Conservation (phyloP, 2,797 vertebrate species). For the Brachymystax lenok region DNA sequence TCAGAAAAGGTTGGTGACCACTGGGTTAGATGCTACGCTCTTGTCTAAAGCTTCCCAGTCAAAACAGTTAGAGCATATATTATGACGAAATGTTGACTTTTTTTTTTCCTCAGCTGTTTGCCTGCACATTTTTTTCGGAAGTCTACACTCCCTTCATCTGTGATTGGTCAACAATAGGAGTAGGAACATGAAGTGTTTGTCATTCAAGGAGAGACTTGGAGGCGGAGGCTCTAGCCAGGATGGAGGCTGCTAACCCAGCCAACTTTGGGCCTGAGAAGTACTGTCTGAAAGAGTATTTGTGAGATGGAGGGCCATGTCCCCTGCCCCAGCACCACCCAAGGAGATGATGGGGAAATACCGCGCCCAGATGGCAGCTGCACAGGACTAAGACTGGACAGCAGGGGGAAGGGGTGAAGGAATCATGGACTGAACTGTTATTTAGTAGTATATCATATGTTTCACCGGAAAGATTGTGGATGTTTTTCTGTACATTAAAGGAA, state of each 20-base stretch:
- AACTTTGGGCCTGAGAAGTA: conserved; percentile 93
- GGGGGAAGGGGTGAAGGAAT: not conserved
- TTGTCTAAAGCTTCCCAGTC: too few species aligned
- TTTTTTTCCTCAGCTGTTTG: too few species aligned
- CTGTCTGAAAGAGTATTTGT: conserved; percentile 88
- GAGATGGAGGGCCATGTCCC: conserved; percentile 95
- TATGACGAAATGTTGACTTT: too few species aligned
- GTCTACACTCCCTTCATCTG: too few species aligned
- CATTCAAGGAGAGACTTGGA: conserved; percentile 19
- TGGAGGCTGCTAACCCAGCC: conserved; percentile 85
- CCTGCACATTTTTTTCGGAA: too few species aligned
- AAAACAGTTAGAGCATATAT: too few species aligned
- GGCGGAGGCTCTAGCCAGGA: conserved; percentile 79
- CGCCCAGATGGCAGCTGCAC: conserved; percentile 68
- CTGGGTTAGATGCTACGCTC: too few species aligned
- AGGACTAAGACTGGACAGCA: conserved; percentile 65
- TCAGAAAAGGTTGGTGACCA: too few species aligned
- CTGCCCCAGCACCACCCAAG: conserved; percentile 86
- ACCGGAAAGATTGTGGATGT: not conserved
- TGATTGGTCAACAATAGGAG: too few species aligned
- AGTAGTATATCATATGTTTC: not conserved
- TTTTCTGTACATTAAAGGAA: conserved; percentile 14
- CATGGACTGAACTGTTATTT: conserved; percentile 28
- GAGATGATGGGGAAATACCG: conserved; percentile 95
- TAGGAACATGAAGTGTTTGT: too few species aligned